phyloP scores from a whole-genome alignment of 2,797 vertebrate species.

The Natrix natrix region DNA sequence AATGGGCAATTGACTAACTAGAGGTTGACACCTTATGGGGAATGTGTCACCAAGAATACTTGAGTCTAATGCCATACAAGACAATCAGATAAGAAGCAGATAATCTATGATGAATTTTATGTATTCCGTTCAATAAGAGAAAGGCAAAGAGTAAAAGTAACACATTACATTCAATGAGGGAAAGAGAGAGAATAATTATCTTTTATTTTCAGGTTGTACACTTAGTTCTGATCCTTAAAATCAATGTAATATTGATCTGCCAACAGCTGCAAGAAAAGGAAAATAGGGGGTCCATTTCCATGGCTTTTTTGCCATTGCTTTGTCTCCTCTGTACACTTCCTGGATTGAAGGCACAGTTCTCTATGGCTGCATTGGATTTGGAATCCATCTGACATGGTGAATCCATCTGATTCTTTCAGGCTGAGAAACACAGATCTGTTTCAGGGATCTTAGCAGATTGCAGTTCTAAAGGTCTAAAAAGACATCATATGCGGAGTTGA shows the following conservation, averaged over 20 bases:
- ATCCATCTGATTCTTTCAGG: not conserved
- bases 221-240: not conserved
- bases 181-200: not conserved
- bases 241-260: not conserved
- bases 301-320: not conserved
- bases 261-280: not conserved
- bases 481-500: not conserved
- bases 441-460: not conserved
- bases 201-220: not conserved
- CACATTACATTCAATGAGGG: not conserved
- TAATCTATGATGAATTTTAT: not conserved
- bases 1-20: not conserved
- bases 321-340: not conserved
- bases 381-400: not conserved
- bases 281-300: not conserved
- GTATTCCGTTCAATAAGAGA: not conserved
- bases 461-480: not conserved
- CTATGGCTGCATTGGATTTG: not conserved
- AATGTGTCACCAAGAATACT: not conserved
- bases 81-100: not conserved
- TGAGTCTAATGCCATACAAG: not conserved
- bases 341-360: not conserved
- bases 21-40: not conserved
- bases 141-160: not conserved
- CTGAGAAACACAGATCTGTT: not conserved